Base-by-base conservation (phyloP, 2,113 vertebrate genomes). In the Numenius arquata region DNA sequence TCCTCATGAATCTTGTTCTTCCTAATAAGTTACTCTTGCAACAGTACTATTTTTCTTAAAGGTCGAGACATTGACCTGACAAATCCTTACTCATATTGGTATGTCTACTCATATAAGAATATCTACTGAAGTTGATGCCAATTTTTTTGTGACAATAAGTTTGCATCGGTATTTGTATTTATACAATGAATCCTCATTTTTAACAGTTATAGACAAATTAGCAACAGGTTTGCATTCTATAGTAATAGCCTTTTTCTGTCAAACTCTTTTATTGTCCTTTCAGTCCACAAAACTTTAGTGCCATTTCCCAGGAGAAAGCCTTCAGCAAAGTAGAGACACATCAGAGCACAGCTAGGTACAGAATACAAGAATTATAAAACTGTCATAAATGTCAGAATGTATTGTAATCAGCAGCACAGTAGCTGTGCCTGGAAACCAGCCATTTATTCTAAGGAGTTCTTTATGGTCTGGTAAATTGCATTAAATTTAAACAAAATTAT, bases 361-460 rank as follows among this genome's bases (percentile, higher is more conserved):
- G 92, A 97, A 96, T 52, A 97, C 47, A 95, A 97, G 95, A 98
- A 98, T 98, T 98, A 98, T 96, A 97, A 98, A 98, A 97, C 96
- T 98, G 97, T 98, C 98, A 98, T 95, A 97, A 95, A 97, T 97
- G 96, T 98, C 98, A 98, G 96, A 97, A 97, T 95, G 84, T 93
- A 97, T 98, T 98, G 97, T 86, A 98, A 98, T 98, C 97, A 98
- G 93, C 92, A 97, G 88, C 87, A 95, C 55, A 96, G 77, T 94
- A 96, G 85, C 84, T 93, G 80, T 97, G 93, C 93, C 92, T 98
- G 97, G 97, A 98, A 98, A 97, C 96, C 85, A 96, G 91, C 89
- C 98, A 98, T 98, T 98, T 97, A 88, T 98, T 97, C 94, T 94
- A 90, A 96, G 92, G 79, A 97, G 72, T 97, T 97, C 91, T 98